Evolutionary conservation across 1,140 invertebrate genomes (phyloP).

Genomic region (Lepidurus couesii): DNA sequence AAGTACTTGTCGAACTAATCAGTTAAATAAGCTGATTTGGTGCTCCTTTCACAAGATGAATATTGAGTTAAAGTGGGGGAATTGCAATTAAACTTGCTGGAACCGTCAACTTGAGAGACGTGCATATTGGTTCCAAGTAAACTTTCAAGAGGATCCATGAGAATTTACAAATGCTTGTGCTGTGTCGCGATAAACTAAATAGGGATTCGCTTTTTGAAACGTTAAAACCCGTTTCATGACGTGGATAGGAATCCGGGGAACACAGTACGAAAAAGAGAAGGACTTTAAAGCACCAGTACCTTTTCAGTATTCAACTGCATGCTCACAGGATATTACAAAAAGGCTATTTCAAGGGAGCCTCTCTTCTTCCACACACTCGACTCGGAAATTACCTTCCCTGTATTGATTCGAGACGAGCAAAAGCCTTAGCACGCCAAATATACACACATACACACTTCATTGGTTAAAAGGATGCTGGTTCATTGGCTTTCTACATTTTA

Average conservation of each 20-base stretch:
- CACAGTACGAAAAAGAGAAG: not conserved
- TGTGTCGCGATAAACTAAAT: not conserved
- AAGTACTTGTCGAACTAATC: too few species aligned
- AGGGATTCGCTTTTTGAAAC: not conserved
- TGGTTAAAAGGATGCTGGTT: too few species aligned
- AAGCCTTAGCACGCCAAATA: not conserved
- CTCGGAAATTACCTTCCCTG: not conserved
- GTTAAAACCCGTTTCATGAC: not conserved
- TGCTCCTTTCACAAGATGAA: too few species aligned
- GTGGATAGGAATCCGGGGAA: not conserved
- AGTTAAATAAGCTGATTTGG: too few species aligned
- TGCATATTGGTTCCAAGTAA: too few species aligned
- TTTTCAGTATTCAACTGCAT: not conserved
- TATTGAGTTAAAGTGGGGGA: too few species aligned
- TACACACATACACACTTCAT: not conserved
- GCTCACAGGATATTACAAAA: not conserved
- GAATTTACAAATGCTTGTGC: too few species aligned
- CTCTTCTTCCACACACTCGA: not conserved
- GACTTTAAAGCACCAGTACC: not conserved
- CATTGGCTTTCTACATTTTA: too few species aligned
- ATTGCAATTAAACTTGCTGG: too few species aligned
- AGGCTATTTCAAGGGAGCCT: not conserved
- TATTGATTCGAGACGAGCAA: slow-evolving; percentile 4
- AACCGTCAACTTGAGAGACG: too few species aligned
- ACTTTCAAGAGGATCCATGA: too few species aligned